Evolutionary conservation across 2,797 vertebrate genomes (phyloP), one percentile per base, ranked within the genome.

Genomic region (Sitta carolinensis): DNA sequence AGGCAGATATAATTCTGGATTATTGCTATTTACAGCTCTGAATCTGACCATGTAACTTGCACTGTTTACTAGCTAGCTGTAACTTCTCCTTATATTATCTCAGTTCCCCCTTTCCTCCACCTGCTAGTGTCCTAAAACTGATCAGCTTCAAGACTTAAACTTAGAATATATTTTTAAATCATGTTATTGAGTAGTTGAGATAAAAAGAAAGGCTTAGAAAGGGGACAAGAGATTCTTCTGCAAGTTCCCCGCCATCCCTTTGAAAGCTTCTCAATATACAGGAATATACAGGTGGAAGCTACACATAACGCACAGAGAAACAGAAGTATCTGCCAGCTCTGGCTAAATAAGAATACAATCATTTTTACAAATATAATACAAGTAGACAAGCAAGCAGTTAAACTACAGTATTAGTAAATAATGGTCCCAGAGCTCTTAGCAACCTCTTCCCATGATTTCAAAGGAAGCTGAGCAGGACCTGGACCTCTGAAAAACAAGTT

Each of bases 91-190:
- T 94, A 79, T 64, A 43, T 67, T 52, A 63, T 93, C 70, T 95
- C 89, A 94, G 83, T 96, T 96, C 85, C 89, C 86, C 50, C 80
- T 95, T 82, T 84, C 51, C 14, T 82, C 73, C 80, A 96, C 89
- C 74, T 91, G 85, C 54, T 77, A 48, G 5, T 10, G 11, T 43
- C 50, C 57, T 89, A 87, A 93, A 94, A 90, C 54, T 11, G 80
- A 84, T 9, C 45, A 76, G 29, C 36, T 87, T 79, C 32, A 62
- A 84, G 47, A 68, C 29, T 59, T n/a, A 19, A 80, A 81, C 47
- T 68, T 80, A 1, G 2, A 75, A n/a, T 63, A 8, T 13, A 43
- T 36, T 64, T 90, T 48, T 11, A 32, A 40, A 63, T 29, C 13
- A 54, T 30, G 15, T 38, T 82, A 62, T 40, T 67, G 55, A 43